phyloP scores from a whole-genome alignment of 2,888 invertebrate genomes.

The Xanthorhoe spadicearia region DNA sequence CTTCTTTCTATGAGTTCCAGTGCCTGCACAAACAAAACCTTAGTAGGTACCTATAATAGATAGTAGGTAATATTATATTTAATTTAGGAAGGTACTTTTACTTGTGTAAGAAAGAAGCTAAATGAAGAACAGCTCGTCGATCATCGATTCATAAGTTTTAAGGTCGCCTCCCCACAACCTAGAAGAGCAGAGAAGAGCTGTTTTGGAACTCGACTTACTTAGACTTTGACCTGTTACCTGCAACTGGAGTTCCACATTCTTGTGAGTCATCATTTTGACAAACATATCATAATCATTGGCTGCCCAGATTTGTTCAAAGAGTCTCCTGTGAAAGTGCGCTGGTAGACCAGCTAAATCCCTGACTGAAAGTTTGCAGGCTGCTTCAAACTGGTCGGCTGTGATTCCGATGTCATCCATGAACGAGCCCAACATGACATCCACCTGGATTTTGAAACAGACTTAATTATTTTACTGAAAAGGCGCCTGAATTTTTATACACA shows the following conservation, averaged over 20 bases:
- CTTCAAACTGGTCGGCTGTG: constrained; percentile 93
- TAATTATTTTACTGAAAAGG: not conserved
- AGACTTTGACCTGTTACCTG: constrained; percentile 58
- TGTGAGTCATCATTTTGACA: constrained; percentile 95
- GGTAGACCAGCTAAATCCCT: constrained; percentile 79
- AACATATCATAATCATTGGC: constrained; percentile 96
- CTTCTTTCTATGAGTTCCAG: constrained; percentile 92
- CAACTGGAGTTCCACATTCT: constrained; percentile 95
- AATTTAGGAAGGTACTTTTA: not conserved
- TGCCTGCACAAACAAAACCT: constrained; percentile 83
- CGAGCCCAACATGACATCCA: constrained; percentile 95
- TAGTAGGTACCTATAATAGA: not conserved
- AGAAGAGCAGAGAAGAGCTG: too few relatives aligned
- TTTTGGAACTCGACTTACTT: too few relatives aligned
- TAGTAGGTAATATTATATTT: not conserved
- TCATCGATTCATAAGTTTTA: too few relatives aligned
- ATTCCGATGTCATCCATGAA: constrained; percentile 97
- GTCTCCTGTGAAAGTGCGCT: constrained; percentile 85
- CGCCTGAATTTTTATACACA: not conserved
- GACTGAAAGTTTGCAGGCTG: constrained; percentile 87
- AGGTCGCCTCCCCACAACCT: too few relatives aligned
- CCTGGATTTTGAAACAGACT: constrained; percentile 49
- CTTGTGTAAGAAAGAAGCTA: too few relatives aligned
- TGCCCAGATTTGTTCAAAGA: constrained; percentile 93
- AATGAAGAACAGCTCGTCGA: too few relatives aligned